Evolutionary conservation across 1,140 invertebrate genomes (phyloP), one percentile per base, ranked within the genome.

Genomic region (Trichonephila clavata): DNA sequence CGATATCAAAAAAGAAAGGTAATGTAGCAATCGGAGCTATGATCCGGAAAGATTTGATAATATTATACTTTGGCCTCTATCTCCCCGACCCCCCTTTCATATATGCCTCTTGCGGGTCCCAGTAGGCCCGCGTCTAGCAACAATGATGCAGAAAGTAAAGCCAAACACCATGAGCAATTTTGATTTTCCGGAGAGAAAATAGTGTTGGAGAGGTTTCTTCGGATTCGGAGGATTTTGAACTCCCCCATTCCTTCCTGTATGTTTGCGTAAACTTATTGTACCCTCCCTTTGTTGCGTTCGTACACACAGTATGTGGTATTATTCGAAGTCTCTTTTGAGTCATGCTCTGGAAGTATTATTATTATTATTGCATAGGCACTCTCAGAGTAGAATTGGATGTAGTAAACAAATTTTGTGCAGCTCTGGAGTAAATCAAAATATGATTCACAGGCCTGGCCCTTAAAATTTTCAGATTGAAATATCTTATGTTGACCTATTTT

Each of bases 41-140:
- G 91, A 92, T 92, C 83, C 91, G 91, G 21, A 92, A 92, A 92
- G 91, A 92, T 92, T 92, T 86, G 91, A 92, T 92, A 86, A 92
- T 92, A 92, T 92, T 86, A 84, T 92, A 84, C 39, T 68, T 81
- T 57, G 20, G 43, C 24, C 86, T 20, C 24, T 21, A 20, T 87
- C 13, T 39, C 16, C 60, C 57, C 84, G 24, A 3, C 20, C 43
- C 43, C 57, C 57, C 83, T n/a, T 57, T 57, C 39, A 83, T 20
- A 57, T 57, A 39, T 57, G 21, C 39, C 88, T 43, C 24, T 65
- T 68, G 39, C 21, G 61, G 32, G 60, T 83, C 81, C 81, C 61
- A 18, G n/a, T 68, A 90, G 65, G 68, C 60, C 84, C 20, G 61
- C 20, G n/a, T 71, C 13, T 43, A n/a, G 61, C 59, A 60, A 88